Evolutionary conservation across 2,888 invertebrate genomes (phyloP).

Genomic region (Zhuqinia jingwanae): DNA sequence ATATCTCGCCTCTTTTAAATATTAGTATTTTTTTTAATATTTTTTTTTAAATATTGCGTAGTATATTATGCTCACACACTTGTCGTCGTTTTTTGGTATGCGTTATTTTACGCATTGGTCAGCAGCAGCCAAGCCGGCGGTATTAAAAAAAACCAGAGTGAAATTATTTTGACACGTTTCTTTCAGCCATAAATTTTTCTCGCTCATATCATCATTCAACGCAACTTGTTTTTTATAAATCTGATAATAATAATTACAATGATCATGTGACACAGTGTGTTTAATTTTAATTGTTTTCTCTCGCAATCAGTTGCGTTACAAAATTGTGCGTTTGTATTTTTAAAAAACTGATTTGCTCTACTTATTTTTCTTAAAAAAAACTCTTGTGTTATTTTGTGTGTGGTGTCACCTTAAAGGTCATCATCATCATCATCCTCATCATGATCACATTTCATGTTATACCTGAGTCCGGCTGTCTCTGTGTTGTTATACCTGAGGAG

Average conservation of each 20-base stretch:
- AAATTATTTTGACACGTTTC: conserved; percentile 34
- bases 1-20: neutral
- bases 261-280: conserved; percentile 1
- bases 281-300: conserved; percentile 23
- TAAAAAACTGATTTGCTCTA: conserved; percentile 25
- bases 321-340: neutral
- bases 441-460: no score
- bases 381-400: neutral
- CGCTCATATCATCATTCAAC: neutral
- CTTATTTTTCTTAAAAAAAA: neutral
- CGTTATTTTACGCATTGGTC: conserved; percentile 12
- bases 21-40: neutral
- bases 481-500: no score
- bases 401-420: conserved; percentile 32
- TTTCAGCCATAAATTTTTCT: conserved; percentile 6
- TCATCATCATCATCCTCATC: neutral
- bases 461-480: no score
- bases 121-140: no score
- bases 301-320: neutral
- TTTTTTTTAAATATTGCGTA: neutral
- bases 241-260: neutral
- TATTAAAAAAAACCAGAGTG: conserved; percentile 29
- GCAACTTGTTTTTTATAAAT: neutral
- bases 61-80: no score
- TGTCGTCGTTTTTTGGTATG: no score